Evolutionary conservation across 2,113 vertebrate species (phyloP), one percentile per base, ranked within the genome.

Genomic region (Poeciliopsis occidentalis): DNA sequence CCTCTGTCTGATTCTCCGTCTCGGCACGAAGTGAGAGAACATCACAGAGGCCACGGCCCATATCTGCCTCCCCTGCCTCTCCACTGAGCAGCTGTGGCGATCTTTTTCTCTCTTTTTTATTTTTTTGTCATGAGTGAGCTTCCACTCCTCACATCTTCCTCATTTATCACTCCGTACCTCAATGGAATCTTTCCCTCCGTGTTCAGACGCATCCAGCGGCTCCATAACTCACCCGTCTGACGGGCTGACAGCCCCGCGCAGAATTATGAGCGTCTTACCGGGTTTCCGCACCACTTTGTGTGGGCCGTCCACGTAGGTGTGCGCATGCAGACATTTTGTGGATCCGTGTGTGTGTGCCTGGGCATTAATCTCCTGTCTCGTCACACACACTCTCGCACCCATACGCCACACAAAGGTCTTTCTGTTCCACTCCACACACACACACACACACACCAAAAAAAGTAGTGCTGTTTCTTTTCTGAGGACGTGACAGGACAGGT

Each of bases 401-500:
- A 60, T 62, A 69, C 54, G 15, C 54, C 60, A 72, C 65, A 88
- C 87, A 91, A 87, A 83, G 85, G 69, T 13, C 60, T 89, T 84
- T 86, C 85, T 91, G 89, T 92, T 89, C 71, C 17, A 22, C 51
- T 39, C 24, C 22, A 22, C 32, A 61, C 69, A 27, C 81, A 91
- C 11, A 12, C 2, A 37, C 10, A 37, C 30, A 32, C 31, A 32
- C 6, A 32, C 8, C 10, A 8, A 34, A 34, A 34, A 89, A 89
- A 78, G 82, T 89, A 87, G 88, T 87, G 82, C 64, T 79, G 81
- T 82, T 85, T 87, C 85, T 37, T 44, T 61, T 69, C 64, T 0
- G 12, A 73, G 83, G 86, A 93, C 86, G n/a, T 88, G 91, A 88
- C 71, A 1, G 90, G 91, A 92, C 92, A 94, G 93, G 92, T 94